Conservation (phyloP, 1,140 invertebrate genomes). For the Pantala flavescens region DNA sequence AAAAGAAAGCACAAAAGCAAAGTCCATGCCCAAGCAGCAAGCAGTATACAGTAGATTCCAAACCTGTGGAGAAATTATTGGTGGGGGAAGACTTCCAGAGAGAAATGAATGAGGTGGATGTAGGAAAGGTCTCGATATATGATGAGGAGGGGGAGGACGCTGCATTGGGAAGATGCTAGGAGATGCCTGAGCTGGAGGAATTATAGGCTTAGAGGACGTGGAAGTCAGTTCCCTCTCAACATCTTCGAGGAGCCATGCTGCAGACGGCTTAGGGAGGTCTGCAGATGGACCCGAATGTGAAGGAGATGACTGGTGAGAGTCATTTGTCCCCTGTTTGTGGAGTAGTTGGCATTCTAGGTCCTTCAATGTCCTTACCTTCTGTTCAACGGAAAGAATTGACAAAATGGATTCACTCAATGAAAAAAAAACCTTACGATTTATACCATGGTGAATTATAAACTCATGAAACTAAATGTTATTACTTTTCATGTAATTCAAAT, state of each 20-base stretch:
- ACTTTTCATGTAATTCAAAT: too few species aligned
- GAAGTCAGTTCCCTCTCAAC: constrained; percentile 17
- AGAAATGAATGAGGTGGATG: background rate
- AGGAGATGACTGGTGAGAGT: background rate
- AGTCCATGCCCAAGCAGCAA: background rate
- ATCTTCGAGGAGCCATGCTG: constrained; percentile 14
- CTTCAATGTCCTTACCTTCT: background rate
- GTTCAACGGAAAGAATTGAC: background rate
- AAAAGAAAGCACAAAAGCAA: too few species aligned
- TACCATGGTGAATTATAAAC: too few species aligned
- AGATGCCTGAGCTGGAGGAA: background rate
- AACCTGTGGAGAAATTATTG: background rate
- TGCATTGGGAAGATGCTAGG: background rate
- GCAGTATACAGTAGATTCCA: background rate
- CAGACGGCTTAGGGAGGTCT: background rate
- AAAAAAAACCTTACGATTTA: too few species aligned
- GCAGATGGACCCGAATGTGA: background rate
- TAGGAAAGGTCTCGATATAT: background rate
- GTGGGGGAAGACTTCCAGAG: background rate
- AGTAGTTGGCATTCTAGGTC: background rate
- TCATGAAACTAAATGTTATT: too few species aligned
- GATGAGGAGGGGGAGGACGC: background rate
- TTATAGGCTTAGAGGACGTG: background rate
- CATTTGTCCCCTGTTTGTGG: background rate
- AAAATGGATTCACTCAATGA: too few species aligned